phyloP scores from a whole-genome alignment of 2,888 invertebrate species.

The Drosophila silvestris region DNA sequence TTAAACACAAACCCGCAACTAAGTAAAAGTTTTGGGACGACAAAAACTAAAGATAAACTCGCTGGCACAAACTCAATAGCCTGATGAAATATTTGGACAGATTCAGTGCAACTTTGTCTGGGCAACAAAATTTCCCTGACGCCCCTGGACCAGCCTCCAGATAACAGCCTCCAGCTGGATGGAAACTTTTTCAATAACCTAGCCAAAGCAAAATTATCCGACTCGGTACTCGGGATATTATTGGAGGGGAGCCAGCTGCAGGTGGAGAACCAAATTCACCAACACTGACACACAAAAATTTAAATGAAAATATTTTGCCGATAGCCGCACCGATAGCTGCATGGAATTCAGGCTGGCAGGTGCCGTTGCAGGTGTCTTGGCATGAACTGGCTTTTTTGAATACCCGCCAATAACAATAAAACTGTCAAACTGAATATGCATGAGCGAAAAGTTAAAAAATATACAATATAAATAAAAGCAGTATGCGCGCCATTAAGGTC shows the following conservation, averaged over 20 bases:
- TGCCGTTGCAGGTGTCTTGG: constrained; percentile 50
- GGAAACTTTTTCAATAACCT: constrained; percentile 77
- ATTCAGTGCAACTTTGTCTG: constrained; percentile 69
- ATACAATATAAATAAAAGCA: constrained; percentile 78
- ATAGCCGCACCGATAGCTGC: constrained; percentile 52
- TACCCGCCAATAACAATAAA: constrained; percentile 77
- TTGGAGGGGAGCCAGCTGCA: constrained; percentile 20
- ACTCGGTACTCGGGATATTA: constrained; percentile 14
- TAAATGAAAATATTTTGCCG: constrained; percentile 72
- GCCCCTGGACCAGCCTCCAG: constrained; percentile 20
- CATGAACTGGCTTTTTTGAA: constrained; percentile 56
- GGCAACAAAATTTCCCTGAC: constrained; percentile 49
- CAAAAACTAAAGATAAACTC: constrained; percentile 69
- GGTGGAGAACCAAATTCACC: constrained; percentile 48
- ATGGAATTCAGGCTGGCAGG: constrained; percentile 39
- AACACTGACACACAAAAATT: constrained; percentile 60
- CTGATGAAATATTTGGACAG: constrained; percentile 74
- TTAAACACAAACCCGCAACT: constrained; percentile 26
- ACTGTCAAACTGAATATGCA: constrained; percentile 75
- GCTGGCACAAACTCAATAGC: constrained; percentile 67
- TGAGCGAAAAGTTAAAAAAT: constrained; percentile 76
- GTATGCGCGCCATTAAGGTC: constrained; percentile 76
- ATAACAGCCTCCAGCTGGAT: constrained; percentile 35
- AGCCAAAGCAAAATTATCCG: constrained; percentile 65
- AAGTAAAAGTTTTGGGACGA: constrained; percentile 60